Evolutionary conservation across 2,113 vertebrate genomes (phyloP).

Genomic region (Callorhinus ursinus): DNA sequence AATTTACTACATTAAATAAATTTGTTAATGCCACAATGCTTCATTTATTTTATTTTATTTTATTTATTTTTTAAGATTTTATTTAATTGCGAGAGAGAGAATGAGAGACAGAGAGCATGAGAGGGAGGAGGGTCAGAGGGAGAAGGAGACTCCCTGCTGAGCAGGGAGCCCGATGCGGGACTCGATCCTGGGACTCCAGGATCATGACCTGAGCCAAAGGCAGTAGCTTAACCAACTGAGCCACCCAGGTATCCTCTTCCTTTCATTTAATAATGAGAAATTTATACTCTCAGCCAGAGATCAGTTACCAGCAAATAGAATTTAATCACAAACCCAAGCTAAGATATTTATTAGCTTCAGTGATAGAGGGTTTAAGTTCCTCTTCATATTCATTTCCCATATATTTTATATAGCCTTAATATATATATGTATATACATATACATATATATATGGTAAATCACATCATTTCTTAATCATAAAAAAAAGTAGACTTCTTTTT

Average conservation of each 20-base stretch:
- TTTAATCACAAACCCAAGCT: not conserved
- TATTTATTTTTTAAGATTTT: too few relatives aligned
- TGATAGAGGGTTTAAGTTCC: not conserved
- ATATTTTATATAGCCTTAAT: not conserved
- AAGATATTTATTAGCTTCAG: not conserved
- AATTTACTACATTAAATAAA: not conserved
- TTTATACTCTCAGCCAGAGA: not conserved
- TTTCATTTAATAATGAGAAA: constrained; percentile 20
- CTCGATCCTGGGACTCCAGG: too few relatives aligned
- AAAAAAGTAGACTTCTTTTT: not conserved
- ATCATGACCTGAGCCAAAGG: too few relatives aligned
- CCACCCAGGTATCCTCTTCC: too few relatives aligned
- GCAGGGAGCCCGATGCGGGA: too few relatives aligned
- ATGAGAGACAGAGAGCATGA: too few relatives aligned
- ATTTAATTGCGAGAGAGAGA: too few relatives aligned
- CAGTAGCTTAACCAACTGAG: too few relatives aligned
- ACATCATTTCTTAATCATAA: not conserved
- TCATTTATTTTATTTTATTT: not conserved
- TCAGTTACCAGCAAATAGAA: not conserved
- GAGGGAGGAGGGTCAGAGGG: too few relatives aligned
- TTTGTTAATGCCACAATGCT: not conserved
- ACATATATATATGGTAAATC: not conserved
- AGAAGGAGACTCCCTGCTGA: too few relatives aligned
- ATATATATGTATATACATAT: not conserved
- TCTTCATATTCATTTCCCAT: not conserved